Evolutionary conservation across 2,888 invertebrate genomes (phyloP).

Genomic region (Harpagoxenus sublaevis): DNA sequence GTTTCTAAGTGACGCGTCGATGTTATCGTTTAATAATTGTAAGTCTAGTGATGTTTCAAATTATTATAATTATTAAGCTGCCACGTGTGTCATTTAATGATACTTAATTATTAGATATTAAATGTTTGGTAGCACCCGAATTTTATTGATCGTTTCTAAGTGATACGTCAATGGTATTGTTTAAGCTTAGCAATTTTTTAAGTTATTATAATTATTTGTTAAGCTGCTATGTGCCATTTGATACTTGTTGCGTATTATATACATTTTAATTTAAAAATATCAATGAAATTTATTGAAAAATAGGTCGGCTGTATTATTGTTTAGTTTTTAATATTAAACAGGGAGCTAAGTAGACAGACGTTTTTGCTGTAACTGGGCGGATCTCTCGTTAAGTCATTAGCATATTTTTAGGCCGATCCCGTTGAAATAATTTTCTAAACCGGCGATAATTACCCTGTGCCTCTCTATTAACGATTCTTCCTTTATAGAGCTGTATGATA

Average conservation of each 20-base stretch:
- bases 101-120: not conserved
- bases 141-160: conserved; percentile 5
- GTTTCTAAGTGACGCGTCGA: not conserved
- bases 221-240: not conserved
- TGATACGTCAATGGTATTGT: not conserved
- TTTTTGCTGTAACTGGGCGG: not conserved
- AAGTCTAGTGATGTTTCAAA: not conserved
- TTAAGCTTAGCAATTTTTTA: not conserved
- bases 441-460: conserved; percentile 73
- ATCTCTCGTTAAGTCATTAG: conserved; percentile 64
- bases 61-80: not conserved
- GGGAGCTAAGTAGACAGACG: not conserved
- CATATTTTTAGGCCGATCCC: conserved; percentile 73
- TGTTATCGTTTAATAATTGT: not conserved
- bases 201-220: not conserved
- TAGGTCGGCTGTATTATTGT: not conserved
- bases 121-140: not conserved
- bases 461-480: conserved; percentile 7
- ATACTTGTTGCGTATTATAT: not conserved
- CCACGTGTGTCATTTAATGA: not conserved
- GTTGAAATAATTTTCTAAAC: conserved; percentile 80
- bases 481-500: not conserved
- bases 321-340: not conserved
- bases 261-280: not conserved
- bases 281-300: not conserved